Conservation (phyloP, 2,113 vertebrate species). For the Plectropomus leopardus region DNA sequence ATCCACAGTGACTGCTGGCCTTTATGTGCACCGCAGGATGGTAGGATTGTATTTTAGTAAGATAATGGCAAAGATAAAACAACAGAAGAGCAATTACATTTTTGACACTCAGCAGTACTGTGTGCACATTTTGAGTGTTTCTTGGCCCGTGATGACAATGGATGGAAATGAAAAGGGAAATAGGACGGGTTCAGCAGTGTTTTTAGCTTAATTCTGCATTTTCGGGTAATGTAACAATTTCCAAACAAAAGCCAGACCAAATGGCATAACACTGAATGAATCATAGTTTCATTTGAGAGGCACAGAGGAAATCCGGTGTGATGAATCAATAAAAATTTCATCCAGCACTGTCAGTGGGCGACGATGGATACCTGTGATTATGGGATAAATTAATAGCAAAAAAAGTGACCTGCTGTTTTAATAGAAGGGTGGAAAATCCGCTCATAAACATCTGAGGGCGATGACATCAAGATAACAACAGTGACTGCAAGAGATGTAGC, state of each 20-base stretch:
- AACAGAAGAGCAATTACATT: background rate
- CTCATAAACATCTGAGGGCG: background rate
- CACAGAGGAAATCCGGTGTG: background rate
- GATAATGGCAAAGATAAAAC: background rate
- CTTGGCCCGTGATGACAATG: background rate
- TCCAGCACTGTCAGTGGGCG: background rate
- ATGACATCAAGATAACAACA: background rate
- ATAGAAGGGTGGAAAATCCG: background rate
- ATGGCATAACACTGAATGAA: background rate
- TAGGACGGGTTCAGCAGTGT: background rate
- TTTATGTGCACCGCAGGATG: background rate
- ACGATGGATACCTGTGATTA: background rate
- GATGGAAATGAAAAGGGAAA: background rate
- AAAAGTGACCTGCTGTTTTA: background rate
- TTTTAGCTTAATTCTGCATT: slow-evolving; percentile 32
- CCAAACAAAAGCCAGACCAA: background rate
- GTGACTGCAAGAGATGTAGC: background rate
- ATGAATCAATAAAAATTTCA: background rate
- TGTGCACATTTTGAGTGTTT: background rate
- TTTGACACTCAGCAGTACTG: background rate
- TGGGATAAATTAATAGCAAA: background rate
- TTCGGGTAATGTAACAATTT: slow-evolving; percentile 21
- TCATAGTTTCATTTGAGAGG: slow-evolving; percentile 29
- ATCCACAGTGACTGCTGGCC: background rate
- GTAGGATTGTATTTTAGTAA: background rate